Base-by-base conservation (phyloP, 2,113 vertebrate genomes). In the Oryctolagus cuniculus region DNA sequence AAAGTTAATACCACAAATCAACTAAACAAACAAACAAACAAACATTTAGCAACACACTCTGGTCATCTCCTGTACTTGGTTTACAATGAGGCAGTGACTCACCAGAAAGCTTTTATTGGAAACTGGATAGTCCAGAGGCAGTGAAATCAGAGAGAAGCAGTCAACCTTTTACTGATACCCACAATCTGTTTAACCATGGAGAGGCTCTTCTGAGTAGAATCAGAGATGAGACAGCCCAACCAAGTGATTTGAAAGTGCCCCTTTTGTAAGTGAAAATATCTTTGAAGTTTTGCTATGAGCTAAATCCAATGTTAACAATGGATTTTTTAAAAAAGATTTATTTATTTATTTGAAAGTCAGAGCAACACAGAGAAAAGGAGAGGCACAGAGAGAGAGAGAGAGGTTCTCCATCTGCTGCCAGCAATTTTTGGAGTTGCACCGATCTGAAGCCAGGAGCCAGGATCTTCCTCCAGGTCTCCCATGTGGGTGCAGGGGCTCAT, bases 1-100 rank as follows among this genome's bases (percentile, higher is more conserved):
- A 94, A 95, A 90, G 83, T 63, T 87, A 88, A 81, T n/a, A 73
- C 53, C 78, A 72, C 87, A 95, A 86, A 90, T 93, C 64, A 88
- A 55, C 44, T 82, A 82, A 67, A 22, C 77, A 94, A 44, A 44
- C 1, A 38, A 38, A 38, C n/a, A 38, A 38, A 38, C 3, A 86
- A 96, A 97, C 31, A 90, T 49, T 90, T 77, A 84, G 38, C 6
- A 15, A 67, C n/a, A 77, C 7, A 74, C 58, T 5, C 19, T 12
- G 10, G 34, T 16, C 55, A 66, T 82, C 13, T 11, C 5, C 3
- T 75, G 36, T 16, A 63, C 31, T 90, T 92, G 44, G 61, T 29
- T 87, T 91, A 74, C 53, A 66, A 15, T 24, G 80, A 55, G 29
- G 27, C 10, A 36, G 38, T 86, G 85, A 90, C 36, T 95, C 51